Evolutionary conservation across 2,888 invertebrate species (phyloP), one percentile per base, ranked within the genome.

Genomic region (Neoitamus cyanurus): DNA sequence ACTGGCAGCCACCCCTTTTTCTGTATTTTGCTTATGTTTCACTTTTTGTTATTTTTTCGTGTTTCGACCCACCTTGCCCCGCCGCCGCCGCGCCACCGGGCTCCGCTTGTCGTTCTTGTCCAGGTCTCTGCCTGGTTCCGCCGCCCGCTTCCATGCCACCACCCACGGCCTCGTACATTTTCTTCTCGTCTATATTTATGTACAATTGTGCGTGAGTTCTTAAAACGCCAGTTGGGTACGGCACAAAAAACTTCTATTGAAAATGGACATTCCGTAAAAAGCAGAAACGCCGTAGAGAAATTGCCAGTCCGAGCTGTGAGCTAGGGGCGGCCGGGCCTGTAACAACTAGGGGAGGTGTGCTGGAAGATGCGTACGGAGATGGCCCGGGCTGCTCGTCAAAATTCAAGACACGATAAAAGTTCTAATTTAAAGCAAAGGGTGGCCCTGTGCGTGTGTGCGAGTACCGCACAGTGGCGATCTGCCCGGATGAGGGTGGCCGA

Each of bases 331-430:
- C 68, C 69, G 30, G 34, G 70, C n/a, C 15, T 15, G 25, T 75
- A 72, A 46, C 42, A 70, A 31, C 58, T 69, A 42, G 83, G 82
- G 70, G 48, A 25, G 72, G 75, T 3, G 5, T 20, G 25, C 11
- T 28, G 11, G 84, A 34, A 83, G 83, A 58, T 73, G 72, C 83
- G 83, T 72, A 25, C 72, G 46, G 83, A 48, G 73, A 48, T 72
- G 83, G 72, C 36, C 58, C 70, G 83, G 72, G 73, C 75, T 75
- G 31, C 68, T 73, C 75, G 84, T 90, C 90, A 90, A 90, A 90
- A 90, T 90, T 90, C 90, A 90, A 90, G 90, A 89, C 90, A 90
- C 90, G 90, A 89, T 90, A 88, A 90, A 90, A 89, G 90, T 90
- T 90, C 90, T 90, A 90, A 90, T 90, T 90, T 90, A 90, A 90